Percentiles rank a stretch among this genome's conserved stretches.
These are phyloP conservation scores for Neomicropteryx cornuta DNA, from an alignment of 1,140 invertebrate species.

Conservation along the genomic window DNA sequence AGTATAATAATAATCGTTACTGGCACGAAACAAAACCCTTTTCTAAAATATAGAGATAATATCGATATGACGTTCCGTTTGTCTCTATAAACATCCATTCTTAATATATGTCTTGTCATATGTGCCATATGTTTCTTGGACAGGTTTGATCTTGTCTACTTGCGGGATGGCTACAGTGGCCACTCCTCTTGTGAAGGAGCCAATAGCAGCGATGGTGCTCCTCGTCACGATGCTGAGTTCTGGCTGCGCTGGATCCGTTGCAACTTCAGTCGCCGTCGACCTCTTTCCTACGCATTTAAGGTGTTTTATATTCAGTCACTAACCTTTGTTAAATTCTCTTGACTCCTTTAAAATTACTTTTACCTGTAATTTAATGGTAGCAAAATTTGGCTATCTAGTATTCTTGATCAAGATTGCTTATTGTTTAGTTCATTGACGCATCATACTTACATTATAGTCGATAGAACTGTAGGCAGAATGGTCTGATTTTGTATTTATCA, in stretches of 20 bases:
- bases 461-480: too few species aligned
- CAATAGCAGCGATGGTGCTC: conserved; percentile 22
- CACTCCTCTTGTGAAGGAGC: conserved; percentile 22
- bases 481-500: too few species aligned
- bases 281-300: conserved; percentile 31
- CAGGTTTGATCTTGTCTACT: conserved; percentile 26
- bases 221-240: conserved; percentile 26
- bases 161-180: conserved; percentile 23
- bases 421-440: too few species aligned
- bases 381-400: too few species aligned
- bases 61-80: background rate
- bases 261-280: conserved; percentile 30
- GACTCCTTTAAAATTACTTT: too few species aligned
- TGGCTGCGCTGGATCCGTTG: conserved; percentile 29
- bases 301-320: conserved; percentile 12
- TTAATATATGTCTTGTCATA: background rate
- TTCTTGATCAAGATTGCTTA: too few species aligned
- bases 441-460: too few species aligned
- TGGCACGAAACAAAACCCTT: too few species aligned
- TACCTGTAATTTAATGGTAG: too few species aligned
- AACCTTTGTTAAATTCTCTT: background rate
- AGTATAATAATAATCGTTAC: too few species aligned
- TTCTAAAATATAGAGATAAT: too few species aligned
- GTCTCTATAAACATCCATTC: background rate
- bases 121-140: too few species aligned